A percentile compares a stretch with the other conserved stretches of the same genome.
Conservation (phyloP, 2,888 invertebrate genomes). For the Octonoba sinensis region DNA sequence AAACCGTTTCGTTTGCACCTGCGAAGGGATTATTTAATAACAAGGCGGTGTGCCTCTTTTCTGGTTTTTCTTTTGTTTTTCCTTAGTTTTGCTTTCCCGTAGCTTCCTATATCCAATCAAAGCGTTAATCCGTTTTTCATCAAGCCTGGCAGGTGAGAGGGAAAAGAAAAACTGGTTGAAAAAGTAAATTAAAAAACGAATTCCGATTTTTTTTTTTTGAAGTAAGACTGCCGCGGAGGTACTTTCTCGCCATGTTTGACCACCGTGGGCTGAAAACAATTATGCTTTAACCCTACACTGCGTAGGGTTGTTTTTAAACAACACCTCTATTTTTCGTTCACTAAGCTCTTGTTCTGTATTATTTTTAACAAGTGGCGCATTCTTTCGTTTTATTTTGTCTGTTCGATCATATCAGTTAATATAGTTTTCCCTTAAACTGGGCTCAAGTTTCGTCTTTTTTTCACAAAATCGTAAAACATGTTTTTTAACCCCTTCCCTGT, state of each 20-base stretch:
- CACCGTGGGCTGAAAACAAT: background rate
- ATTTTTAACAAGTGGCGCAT: no score
- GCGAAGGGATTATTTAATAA: constrained; percentile 56
- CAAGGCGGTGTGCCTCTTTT: constrained; percentile 3
- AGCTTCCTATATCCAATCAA: constrained; percentile 21
- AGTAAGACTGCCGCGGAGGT: background rate
- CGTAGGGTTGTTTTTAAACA: no score
- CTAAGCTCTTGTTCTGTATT: no score
- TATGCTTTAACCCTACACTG: no score
- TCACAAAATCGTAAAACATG: no score
- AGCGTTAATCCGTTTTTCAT: constrained; percentile 42
- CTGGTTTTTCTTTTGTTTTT: constrained; percentile 8
- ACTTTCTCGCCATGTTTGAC: background rate
- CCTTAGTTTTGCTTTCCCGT: constrained; percentile 2
- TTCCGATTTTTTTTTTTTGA: background rate
- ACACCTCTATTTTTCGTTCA: no score
- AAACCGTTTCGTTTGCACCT: constrained; percentile 33
- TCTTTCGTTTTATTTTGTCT: no score
- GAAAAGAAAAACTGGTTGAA: background rate
- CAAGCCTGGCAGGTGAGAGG: constrained; percentile 27
- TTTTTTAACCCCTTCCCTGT: no score
- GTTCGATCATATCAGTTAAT: no score
- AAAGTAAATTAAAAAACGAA: background rate
- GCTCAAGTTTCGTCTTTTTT: no score
- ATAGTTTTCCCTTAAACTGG: no score